A percentile compares a stretch with the other conserved stretches of the same genome.
Evolutionary conservation across 2,113 vertebrate genomes (phyloP).

Genomic region (Cinclus cinclus): DNA sequence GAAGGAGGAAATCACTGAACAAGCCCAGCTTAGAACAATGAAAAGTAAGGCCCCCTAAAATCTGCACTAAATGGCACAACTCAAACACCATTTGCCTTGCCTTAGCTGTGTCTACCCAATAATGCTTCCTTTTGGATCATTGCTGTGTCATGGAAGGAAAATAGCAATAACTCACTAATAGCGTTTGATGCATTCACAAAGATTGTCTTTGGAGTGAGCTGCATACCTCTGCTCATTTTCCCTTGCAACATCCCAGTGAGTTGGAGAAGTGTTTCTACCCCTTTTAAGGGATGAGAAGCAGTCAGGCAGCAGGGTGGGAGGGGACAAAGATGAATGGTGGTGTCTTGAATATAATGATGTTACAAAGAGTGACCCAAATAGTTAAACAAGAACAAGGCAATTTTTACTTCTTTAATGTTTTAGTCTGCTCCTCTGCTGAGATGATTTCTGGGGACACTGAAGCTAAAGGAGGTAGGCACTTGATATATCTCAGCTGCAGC

Average conservation of each 20-base stretch:
- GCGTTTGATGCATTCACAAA: background rate
- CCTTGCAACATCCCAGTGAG: background rate
- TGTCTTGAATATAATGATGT: background rate
- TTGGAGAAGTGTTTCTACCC: background rate
- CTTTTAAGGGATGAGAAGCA: background rate
- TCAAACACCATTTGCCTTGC: background rate
- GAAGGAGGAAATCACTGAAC: slow-evolving; percentile 1
- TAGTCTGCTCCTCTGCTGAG: background rate
- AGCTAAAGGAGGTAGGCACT: background rate
- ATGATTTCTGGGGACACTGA: background rate
- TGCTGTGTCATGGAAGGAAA: background rate
- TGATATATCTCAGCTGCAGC: background rate
- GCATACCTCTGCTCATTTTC: background rate
- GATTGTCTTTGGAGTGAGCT: background rate
- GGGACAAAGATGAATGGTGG: background rate
- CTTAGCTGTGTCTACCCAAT: background rate
- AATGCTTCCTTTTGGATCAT: background rate
- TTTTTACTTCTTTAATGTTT: background rate
- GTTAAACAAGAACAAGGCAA: background rate
- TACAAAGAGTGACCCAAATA: background rate
- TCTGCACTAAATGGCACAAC: background rate
- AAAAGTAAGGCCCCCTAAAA: background rate
- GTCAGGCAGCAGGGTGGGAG: accelerated
- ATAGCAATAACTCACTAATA: background rate
- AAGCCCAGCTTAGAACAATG: slow-evolving; percentile 14